A percentile compares a stretch with the other conserved stretches of the same genome.
These are phyloP conservation scores for Theonella swinhoei DNA, from an alignment of 37 sponge, comb jelly and placozoan genomes.

Conservation along the genomic window DNA sequence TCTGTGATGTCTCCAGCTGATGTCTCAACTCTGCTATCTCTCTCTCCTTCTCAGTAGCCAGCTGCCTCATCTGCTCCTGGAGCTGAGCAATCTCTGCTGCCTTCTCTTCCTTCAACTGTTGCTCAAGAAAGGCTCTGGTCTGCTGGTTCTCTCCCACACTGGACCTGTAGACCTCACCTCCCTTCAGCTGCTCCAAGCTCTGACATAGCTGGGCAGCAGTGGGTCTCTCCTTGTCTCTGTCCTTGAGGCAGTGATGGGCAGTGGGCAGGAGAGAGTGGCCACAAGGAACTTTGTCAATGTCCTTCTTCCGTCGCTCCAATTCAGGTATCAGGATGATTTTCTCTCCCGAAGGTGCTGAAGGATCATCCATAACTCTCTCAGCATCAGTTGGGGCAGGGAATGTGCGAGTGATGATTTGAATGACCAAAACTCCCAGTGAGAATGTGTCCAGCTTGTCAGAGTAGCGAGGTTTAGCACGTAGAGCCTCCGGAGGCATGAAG, in stretches of 20 bases:
- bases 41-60: not conserved
- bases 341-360: not conserved
- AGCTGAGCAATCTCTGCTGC: not conserved
- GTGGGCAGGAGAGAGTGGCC: not conserved
- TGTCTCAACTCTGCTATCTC: too few relatives aligned
- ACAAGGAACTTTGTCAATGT: not conserved
- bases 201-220: not conserved
- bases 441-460: conserved; percentile 35
- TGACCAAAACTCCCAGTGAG: conserved; percentile 18
- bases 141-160: not conserved
- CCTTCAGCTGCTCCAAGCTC: not conserved
- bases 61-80: too few relatives aligned
- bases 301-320: not conserved
- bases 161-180: too few relatives aligned
- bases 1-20: too few relatives aligned
- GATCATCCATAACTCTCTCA: not conserved
- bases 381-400: not conserved
- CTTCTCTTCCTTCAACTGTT: not conserved
- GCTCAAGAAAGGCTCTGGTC: not conserved
- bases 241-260: not conserved
- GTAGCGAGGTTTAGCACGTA: conserved; percentile 5
- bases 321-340: not conserved
- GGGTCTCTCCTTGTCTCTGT: conserved; percentile 8
- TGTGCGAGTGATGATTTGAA: conserved; percentile 26
- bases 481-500: conserved; percentile 46